Evolutionary conservation across 2,888 invertebrate genomes (phyloP).

Genomic region (Caenorhabditis becei): DNA sequence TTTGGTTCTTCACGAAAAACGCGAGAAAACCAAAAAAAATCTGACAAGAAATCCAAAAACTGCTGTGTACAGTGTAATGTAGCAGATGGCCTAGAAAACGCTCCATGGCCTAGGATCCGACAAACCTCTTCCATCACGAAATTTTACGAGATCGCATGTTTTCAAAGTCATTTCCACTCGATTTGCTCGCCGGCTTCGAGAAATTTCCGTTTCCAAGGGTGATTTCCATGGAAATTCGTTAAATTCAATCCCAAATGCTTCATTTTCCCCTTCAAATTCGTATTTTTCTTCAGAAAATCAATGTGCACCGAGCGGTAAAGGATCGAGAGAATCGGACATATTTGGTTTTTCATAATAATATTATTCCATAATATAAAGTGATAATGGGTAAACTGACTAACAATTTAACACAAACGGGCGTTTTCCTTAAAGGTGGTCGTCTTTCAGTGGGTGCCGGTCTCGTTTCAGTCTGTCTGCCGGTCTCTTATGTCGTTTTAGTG

Average conservation of each 20-base stretch:
- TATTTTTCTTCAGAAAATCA: constrained; percentile 6
- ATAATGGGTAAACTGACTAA: constrained; percentile 18
- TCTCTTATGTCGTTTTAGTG: constrained; percentile 67
- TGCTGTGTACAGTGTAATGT: neutral
- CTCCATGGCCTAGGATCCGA: constrained; percentile 11
- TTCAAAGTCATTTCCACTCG: neutral
- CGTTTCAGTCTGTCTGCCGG: constrained; percentile 57
- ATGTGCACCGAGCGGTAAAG: neutral
- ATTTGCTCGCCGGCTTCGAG: neutral
- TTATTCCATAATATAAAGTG: neutral
- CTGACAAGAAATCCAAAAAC: neutral
- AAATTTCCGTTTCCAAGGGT: neutral
- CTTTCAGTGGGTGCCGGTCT: constrained; percentile 33
- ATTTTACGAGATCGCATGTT: neutral
- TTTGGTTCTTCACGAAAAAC: too few species aligned
- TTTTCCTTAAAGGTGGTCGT: neutral
- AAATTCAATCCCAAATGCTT: neutral
- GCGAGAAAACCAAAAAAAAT: too few species aligned
- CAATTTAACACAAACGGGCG: neutral
- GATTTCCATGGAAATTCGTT: neutral
- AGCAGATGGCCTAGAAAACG: constrained; percentile 3
- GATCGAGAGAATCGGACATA: too few species aligned
- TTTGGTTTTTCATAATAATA: too few species aligned
- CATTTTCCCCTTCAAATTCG: neutral
- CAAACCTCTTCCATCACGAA: neutral